Base-by-base conservation (phyloP, 1,140 invertebrate genomes). In the Armadillidium nasatum region DNA sequence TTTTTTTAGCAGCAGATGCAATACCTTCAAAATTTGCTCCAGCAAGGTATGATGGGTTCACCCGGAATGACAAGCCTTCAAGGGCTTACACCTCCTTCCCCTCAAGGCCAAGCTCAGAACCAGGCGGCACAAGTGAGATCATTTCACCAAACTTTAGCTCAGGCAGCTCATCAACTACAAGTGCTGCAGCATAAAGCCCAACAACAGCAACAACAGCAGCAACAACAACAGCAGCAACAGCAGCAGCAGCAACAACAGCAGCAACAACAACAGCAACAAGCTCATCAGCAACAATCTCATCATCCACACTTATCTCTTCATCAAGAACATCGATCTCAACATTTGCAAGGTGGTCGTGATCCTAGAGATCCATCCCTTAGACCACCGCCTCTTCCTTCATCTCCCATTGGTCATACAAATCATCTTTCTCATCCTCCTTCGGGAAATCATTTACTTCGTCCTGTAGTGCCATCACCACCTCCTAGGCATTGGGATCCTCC, bases 81-180 rank as follows among this genome's bases (percentile, higher is more conserved):
- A 67, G 77, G 77, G 15, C 74, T 75, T n/a, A 72, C 75, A 33
- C 74, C 78, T 46, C 76, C 74, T 70, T 81, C 74, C 21, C 75
- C 71, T 22, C 75, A 79, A 73, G 50, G 50, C 4, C 50, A 60
- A 60, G 73, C 77, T n/a, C 78, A 80, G 66, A 75, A 72, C 43
- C 78, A 82, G 76, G 69, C 74, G 23, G 72, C 79, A 66, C 79
- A 78, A 46, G 77, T 71, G 11, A 77, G 81, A 44, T 79, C 91
- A 87, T 88, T 92, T 21, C 88, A 90, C 79, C 92, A 94, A 82
- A 90, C 91, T 0, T 89, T 93, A 76, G 91, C 91, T 9, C 92
- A 93, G 84, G 92, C 92, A 70, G 91, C 92, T 0, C 92, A 94
- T 84, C 92, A 93, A 79, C 87, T 93, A 50, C 91, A 93, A 80